Conservation (phyloP, 2,797 vertebrate genomes). For the Adelosebastes latens region DNA sequence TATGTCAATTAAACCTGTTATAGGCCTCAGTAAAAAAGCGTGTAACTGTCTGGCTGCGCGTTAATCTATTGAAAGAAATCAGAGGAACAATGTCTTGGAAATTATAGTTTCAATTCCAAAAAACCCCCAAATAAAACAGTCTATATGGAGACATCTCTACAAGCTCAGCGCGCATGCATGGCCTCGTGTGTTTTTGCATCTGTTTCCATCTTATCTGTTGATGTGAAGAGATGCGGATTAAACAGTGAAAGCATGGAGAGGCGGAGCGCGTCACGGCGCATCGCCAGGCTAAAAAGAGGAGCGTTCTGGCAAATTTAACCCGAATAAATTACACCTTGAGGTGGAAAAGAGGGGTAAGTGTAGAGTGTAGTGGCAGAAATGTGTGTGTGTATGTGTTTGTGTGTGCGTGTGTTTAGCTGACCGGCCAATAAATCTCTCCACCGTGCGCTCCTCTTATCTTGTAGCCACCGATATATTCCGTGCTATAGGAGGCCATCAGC, state of each 20-base stretch:
- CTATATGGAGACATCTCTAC: conserved; percentile 56
- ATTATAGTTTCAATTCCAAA: conserved; percentile 43
- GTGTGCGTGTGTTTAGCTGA: conserved; percentile 80
- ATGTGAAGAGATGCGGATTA: conserved; percentile 93
- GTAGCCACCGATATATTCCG: conserved; percentile 91
- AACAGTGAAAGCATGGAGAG: conserved; percentile 89
- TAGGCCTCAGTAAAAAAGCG: conserved; percentile 58
- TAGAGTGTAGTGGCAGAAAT: conserved; percentile 43
- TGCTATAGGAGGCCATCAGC: conserved; percentile 89
- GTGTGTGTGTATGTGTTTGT: neutral
- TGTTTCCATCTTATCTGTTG: conserved; percentile 91
- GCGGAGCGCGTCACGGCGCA: conserved; percentile 90
- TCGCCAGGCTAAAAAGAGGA: conserved; percentile 89
- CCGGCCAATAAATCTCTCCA: conserved; percentile 95
- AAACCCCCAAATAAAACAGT: neutral
- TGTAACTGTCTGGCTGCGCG: conserved; percentile 55
- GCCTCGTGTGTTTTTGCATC: conserved; percentile 77
- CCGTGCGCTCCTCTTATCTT: conserved; percentile 91
- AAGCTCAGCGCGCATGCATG: conserved; percentile 47
- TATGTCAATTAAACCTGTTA: conserved; percentile 69
- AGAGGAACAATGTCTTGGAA: conserved; percentile 55
- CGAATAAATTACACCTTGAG: conserved; percentile 92
- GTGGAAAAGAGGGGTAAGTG: conserved; percentile 76
- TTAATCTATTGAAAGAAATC: conserved; percentile 55
- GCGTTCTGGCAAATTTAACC: conserved; percentile 93